Base-by-base conservation (phyloP, 2,888 invertebrate species). In the Dichetophora obliterata region DNA sequence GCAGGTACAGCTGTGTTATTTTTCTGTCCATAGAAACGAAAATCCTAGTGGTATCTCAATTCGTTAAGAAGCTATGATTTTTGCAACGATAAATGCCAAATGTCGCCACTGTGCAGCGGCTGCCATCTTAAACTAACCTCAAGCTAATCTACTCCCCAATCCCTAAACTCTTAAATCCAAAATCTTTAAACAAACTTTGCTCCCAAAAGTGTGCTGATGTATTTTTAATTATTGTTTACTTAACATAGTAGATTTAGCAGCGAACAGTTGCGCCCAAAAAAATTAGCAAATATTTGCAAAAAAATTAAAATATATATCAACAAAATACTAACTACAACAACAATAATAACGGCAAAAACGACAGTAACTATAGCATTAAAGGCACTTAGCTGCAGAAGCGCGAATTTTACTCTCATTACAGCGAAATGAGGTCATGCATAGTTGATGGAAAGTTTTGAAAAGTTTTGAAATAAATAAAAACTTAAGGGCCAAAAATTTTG, bases 211-310 rank as follows among this genome's bases (percentile, higher is more conserved):
- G 24, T 27, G 57, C 27, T 59, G 57, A 59, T 59, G 57, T 59
- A 59, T 59, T 59, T 59, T 59, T 59, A 59, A 59, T 59, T 59
- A 27, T 24, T 27, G 57, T 27, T 24, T 59, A 24, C 57, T 9
- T 22, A 9, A 22, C 27, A 22, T 22, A 59, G 57, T 24, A 24
- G 24, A 24, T 59, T 19, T 24, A 59, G 22, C 27, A 43, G 14
- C 24, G 11, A 27, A 22, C 24, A 22, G 57, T 4, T 24, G 27
- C 57, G 22, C 11, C 24, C 24, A 5, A 24, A 27, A 59, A 59
- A 27, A 22, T 59, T 2, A 22, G 22, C 57, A 24, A 59, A 59
- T 59, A 59, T 59, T 59, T 59, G 57, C 22, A 27, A 24, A 9
- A 14, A n/a, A 57, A 22, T 11, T 14, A 24, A 14, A 22, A 59